Conservation (phyloP, 2,888 invertebrate genomes). For the Lamproptera curius region DNA sequence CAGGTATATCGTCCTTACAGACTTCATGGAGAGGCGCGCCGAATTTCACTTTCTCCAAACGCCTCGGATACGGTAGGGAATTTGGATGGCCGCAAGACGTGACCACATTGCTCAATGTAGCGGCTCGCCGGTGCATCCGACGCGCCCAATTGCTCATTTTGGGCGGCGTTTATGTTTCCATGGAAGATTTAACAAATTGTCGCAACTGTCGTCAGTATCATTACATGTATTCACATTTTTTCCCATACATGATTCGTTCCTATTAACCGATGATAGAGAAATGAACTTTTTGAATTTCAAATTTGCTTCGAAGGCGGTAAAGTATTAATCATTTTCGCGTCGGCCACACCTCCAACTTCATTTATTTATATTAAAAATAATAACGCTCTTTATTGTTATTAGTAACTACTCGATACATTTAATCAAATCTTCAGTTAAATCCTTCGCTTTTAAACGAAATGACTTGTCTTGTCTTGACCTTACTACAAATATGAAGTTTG, state of each 20-base stretch:
- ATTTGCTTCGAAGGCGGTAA: slow-evolving; percentile 10
- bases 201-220: not conserved
- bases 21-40: slow-evolving; percentile 94
- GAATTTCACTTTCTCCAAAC: slow-evolving; percentile 96
- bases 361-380: slow-evolving; percentile 22
- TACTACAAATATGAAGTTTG: slow-evolving; percentile 15
- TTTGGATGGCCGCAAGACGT: slow-evolving; percentile 94
- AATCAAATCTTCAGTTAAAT: slow-evolving; percentile 14
- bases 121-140: slow-evolving; percentile 94
- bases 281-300: too few species aligned
- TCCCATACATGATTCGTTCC: not conserved
- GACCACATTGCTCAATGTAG: slow-evolving; percentile 93
- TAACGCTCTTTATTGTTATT: slow-evolving; percentile 5
- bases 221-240: slow-evolving; percentile 6
- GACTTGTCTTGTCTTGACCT: slow-evolving; percentile 14
- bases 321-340: slow-evolving; percentile 20
- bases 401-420: slow-evolving; percentile 1
- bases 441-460: slow-evolving; percentile 10
- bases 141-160: slow-evolving; percentile 94
- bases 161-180: slow-evolving; percentile 25
- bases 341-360: slow-evolving; percentile 25
- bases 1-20: slow-evolving; percentile 96
- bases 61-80: slow-evolving; percentile 86
- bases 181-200: slow-evolving; percentile 23
- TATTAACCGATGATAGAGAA: too few species aligned